These are phyloP conservation scores for Augochlora pura DNA, from an alignment of 1,140 invertebrate species.

Conservation along the genomic window DNA sequence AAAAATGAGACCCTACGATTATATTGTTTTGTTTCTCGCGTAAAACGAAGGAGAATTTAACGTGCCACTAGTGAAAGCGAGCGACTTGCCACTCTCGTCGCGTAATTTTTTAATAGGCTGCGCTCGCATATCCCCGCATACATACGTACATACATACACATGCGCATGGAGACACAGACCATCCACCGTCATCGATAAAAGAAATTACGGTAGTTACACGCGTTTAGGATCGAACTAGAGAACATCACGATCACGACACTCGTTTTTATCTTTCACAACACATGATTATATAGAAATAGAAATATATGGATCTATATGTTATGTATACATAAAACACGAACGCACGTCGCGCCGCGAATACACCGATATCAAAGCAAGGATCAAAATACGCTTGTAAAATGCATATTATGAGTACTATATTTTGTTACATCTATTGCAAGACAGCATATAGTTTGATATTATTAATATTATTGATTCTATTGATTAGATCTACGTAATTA, in stretches of 20 bases:
- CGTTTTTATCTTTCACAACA: not conserved
- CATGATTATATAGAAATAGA: not conserved
- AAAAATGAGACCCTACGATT: not conserved
- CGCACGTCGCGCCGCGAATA: constrained; percentile 44
- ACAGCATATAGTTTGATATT: constrained; percentile 75
- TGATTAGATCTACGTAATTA: constrained; percentile 66
- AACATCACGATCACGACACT: constrained; percentile 19
- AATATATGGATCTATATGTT: constrained; percentile 1
- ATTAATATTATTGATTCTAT: constrained; percentile 79
- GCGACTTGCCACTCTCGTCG: constrained; percentile 19
- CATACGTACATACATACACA: not conserved
- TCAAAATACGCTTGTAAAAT: constrained; percentile 81
- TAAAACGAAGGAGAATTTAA: constrained; percentile 17
- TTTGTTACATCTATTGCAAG: constrained; percentile 79
- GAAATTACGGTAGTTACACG: not conserved
- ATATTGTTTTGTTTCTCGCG: not conserved
- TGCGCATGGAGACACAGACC: not conserved
- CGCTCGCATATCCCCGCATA: not conserved
- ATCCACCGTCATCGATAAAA: not conserved
- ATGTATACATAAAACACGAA: constrained; percentile 11
- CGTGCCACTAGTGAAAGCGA: constrained; percentile 52
- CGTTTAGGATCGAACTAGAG: constrained; percentile 26
- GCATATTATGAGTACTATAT: constrained; percentile 79
- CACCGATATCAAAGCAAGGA: constrained; percentile 79
- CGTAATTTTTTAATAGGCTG: constrained; percentile 9